These are phyloP conservation scores for Octonoba sinensis DNA, from an alignment of 2,888 invertebrate genomes.

Conservation along the genomic window DNA sequence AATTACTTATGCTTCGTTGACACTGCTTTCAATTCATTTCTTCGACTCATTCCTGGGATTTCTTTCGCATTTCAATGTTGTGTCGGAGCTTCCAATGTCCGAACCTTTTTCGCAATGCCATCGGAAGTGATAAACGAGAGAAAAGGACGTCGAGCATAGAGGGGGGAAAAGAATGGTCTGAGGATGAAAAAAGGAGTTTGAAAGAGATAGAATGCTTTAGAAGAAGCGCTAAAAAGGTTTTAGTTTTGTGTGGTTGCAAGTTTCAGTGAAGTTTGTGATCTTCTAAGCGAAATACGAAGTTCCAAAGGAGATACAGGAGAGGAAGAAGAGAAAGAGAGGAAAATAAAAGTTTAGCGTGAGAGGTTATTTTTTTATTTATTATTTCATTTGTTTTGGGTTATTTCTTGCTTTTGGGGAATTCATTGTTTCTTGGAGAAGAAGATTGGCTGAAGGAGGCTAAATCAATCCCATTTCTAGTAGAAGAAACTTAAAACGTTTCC, in stretches of 20 bases:
- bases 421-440: background rate
- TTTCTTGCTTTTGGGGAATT: background rate
- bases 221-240: slow-evolving; percentile 60
- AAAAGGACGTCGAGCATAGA: slow-evolving; percentile 36
- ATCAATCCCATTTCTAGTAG: no score
- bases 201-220: slow-evolving; percentile 47
- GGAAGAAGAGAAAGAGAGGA: background rate
- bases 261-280: slow-evolving; percentile 57
- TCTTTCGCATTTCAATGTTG: no score
- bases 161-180: slow-evolving; percentile 23
- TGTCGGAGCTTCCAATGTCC: slow-evolving; percentile 25
- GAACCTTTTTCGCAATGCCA: slow-evolving; percentile 39
- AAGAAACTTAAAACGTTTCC: no score
- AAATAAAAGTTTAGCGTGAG: slow-evolving; percentile 34
- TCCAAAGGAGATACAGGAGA: slow-evolving; percentile 44
- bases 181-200: slow-evolving; percentile 37
- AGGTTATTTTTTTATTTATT: slow-evolving; percentile 33
- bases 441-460: no score
- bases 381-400: slow-evolving; percentile 25
- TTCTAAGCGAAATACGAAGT: slow-evolving; percentile 58
- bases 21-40: no score
- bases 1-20: no score
- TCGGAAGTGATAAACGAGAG: slow-evolving; percentile 54
- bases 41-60: no score
- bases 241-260: slow-evolving; percentile 60